These are phyloP conservation scores for Orthosia cruda DNA, from an alignment of 2,888 invertebrate genomes.

Conservation along the genomic window DNA sequence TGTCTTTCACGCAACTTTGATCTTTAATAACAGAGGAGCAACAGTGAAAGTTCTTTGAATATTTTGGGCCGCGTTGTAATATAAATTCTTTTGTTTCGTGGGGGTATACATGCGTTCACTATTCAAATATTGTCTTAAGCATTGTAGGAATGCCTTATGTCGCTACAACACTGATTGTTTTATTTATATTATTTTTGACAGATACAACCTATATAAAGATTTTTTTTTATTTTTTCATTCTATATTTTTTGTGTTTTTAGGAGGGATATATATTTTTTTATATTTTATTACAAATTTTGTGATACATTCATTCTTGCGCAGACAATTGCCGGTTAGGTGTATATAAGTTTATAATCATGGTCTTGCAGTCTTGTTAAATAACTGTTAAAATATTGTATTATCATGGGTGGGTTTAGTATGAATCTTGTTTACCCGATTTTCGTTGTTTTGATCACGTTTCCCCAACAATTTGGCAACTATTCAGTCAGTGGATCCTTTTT, in stretches of 20 bases:
- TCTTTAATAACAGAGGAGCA: slow-evolving; percentile 9
- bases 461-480: neutral
- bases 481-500: neutral
- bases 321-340: too few species aligned
- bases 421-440: neutral
- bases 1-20: slow-evolving; percentile 19
- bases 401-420: too few species aligned
- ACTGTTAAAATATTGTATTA: too few species aligned
- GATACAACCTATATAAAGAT: neutral
- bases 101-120: slow-evolving; percentile 35
- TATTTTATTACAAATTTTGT: too few species aligned
- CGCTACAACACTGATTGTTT: slow-evolving; percentile 13
- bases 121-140: slow-evolving; percentile 58
- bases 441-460: neutral
- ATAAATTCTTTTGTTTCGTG: slow-evolving; percentile 45
- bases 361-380: too few species aligned
- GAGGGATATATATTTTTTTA: too few species aligned
- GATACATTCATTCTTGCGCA: too few species aligned
- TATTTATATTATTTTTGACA: slow-evolving; percentile 8
- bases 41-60: slow-evolving; percentile 8
- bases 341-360: too few species aligned
- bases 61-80: slow-evolving; percentile 1
- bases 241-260: too few species aligned
- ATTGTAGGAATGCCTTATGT: slow-evolving; percentile 27
- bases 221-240: too few species aligned